Evolutionary conservation across 2,888 invertebrate genomes (phyloP), one percentile per base, ranked within the genome.

Genomic region (Leptopilina syphax): DNA sequence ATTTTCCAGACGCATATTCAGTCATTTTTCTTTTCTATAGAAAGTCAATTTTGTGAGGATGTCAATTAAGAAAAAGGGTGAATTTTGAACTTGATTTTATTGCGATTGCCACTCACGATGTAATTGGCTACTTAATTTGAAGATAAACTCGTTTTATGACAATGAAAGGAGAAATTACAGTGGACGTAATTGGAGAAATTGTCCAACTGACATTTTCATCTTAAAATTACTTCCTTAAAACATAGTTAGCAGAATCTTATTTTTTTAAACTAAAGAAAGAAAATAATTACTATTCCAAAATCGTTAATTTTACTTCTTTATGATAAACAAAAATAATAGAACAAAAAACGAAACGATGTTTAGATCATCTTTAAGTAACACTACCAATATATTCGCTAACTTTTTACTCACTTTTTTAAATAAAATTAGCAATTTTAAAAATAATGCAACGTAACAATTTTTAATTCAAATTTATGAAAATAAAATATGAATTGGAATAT

Each of bases 101-200:
- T 34, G 70, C 34, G 13, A 70, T 70, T 70, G 54, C 34, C 54
- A 54, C 70, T 57, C 50, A 6, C 50, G 27, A 57, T 6, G 10
- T 47, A 10, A 18, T 63, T 24, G 47, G 10, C 67, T 68, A 47
- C 47, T 68, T 18, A 44, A 41, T 47, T 68, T 47, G 44, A 8
- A 68, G 67, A 68, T 47, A 68, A 47, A 54, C 50, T 70, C 27
- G 24, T 70, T 70, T 34, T 12, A 13, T 18, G 50, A 70, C 63
- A 63, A 63, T 63, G 1, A 13, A 67, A 41, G 1, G 27, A 27
- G 24, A 4, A 54, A 47, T 27, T 68, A 8, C 13, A 70, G 50
- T 4, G 27, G 24, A 41, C 41, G 41, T 76, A 54, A 24, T 57
- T 27, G 54, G 9, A 60, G 60, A 27, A 76, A 76, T 24, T 13